These are phyloP conservation scores for Acanthosoma haemorrhoidale DNA, from an alignment of 2,888 invertebrate species.

Conservation along the genomic window DNA sequence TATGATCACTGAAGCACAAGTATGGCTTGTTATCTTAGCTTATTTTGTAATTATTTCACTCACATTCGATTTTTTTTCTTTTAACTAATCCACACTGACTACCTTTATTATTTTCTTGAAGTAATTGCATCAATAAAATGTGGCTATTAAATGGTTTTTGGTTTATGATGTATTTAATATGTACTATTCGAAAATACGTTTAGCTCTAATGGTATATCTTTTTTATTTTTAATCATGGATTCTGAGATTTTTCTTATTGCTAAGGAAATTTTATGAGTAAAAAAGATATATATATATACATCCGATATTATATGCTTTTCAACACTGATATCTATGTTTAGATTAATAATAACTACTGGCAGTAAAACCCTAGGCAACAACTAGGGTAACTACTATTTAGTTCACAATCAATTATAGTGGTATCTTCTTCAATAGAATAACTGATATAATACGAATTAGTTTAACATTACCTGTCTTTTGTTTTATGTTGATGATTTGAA, in stretches of 20 bases:
- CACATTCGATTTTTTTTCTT: slow-evolving; percentile 24
- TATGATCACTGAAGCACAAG: slow-evolving; percentile 26
- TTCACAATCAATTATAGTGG: too few species aligned
- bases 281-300: neutral
- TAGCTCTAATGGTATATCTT: neutral
- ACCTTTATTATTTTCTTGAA: slow-evolving; percentile 7
- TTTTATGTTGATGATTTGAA: too few species aligned
- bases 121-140: slow-evolving; percentile 5
- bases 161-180: slow-evolving; percentile 1
- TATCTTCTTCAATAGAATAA: too few species aligned
- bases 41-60: slow-evolving; percentile 7
- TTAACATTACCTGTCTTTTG: too few species aligned
- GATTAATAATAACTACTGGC: too few species aligned
- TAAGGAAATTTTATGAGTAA: neutral
- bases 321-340: too few species aligned
- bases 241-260: neutral
- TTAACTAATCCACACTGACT: slow-evolving; percentile 3
- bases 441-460: too few species aligned
- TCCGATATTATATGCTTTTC: slow-evolving; percentile 1
- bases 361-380: too few species aligned
- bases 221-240: neutral
- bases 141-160: neutral
- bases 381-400: too few species aligned
- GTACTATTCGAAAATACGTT: too few species aligned
- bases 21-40: slow-evolving; percentile 23